Base-by-base conservation (phyloP, 1,140 invertebrate species). In the Dreissena rostriformis region DNA sequence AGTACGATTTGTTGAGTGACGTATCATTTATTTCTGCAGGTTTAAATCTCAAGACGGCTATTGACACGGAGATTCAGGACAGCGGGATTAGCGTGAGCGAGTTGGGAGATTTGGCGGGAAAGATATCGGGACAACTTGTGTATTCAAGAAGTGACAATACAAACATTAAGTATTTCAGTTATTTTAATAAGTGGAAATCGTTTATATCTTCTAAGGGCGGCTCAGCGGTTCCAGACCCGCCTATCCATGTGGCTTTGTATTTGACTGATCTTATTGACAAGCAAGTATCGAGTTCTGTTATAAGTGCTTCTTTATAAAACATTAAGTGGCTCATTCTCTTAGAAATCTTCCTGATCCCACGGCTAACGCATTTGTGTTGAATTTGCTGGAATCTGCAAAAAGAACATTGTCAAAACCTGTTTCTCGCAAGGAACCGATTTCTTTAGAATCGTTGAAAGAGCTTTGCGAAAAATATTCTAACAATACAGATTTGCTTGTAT, bases 161-260 rank as follows among this genome's bases (percentile, higher is more conserved):
- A 28, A 67, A 49, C 28, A 79, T 22, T 11, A 79, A 79, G 29
- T 79, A 79, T 70, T 17, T 55, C 8, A 52, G 49, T 70, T 70
- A 79, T 71, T 79, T 79, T 53, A 68, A 79, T 26, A 79, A 57
- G 28, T 79, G 77, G 77, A 61, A 79, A 57, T 14, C 53, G 14
- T 79, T 70, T 61, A 49, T 49, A 55, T 8, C 14, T 28, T 55
- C 63, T 1, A 74, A 68, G 67, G 24, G 67, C 19, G 67, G 67
- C 24, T 22, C 19, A 17, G 19, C 67, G 26, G 26, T 68, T 68
- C 67, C 67, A 68, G 67, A 5, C 24, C 24, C 67, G 26, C 67
- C 67, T 22, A 68, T 68, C 26, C 67, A 68, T 28, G 67, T 68
- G 17, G 67, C 67, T 2, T 22, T 68, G 26, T 68, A 68, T 68